Conservation (phyloP, 2,888 invertebrate genomes). For the Leucoptera coffeella region DNA sequence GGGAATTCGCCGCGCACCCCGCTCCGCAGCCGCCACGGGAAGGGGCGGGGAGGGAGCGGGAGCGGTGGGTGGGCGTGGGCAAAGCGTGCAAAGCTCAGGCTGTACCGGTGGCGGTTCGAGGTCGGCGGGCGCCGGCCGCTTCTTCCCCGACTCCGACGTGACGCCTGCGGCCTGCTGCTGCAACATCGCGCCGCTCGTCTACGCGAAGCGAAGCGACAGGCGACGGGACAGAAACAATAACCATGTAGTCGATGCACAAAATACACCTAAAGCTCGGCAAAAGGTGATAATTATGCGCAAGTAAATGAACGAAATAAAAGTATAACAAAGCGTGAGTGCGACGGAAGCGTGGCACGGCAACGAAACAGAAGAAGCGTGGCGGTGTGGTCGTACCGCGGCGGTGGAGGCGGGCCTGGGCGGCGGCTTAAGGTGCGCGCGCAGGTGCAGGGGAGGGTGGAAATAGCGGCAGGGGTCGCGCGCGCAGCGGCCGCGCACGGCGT, state of each 20-base stretch:
- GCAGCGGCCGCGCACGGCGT: conserved; percentile 98
- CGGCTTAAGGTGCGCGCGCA: conserved; percentile 98
- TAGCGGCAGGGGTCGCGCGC: conserved; percentile 99
- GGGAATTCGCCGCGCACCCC: conserved; percentile 14
- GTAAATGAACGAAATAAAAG: conserved; percentile 16
- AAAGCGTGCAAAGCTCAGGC: conserved; percentile 62
- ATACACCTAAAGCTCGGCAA: conserved; percentile 52
- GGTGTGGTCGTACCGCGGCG: conserved; percentile 78
- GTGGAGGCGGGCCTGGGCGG: conserved; percentile 93
- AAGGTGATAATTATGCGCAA: conserved; percentile 49
- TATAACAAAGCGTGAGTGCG: conserved; percentile 52
- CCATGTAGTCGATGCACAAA: conserved; percentile 54
- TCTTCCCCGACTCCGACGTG: conserved; percentile 82
- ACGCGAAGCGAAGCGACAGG: conserved; percentile 54
- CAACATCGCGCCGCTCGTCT: conserved; percentile 47
- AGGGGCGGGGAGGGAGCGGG: conserved; percentile 24
- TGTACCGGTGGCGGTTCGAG: conserved; percentile 85
- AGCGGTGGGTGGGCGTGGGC: conserved; percentile 20
- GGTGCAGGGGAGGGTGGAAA: conserved; percentile 99
- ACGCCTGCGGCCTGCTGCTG: conserved; percentile 64
- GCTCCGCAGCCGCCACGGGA: conserved; percentile 19
- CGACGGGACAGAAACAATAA: conserved; percentile 54
- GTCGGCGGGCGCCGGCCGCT: conserved; percentile 73
- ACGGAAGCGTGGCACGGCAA: conserved; percentile 51
- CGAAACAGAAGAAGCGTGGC: conserved; percentile 51